Evolutionary conservation across 2,797 vertebrate genomes (phyloP).

Genomic region (Apodemus agrarius): DNA sequence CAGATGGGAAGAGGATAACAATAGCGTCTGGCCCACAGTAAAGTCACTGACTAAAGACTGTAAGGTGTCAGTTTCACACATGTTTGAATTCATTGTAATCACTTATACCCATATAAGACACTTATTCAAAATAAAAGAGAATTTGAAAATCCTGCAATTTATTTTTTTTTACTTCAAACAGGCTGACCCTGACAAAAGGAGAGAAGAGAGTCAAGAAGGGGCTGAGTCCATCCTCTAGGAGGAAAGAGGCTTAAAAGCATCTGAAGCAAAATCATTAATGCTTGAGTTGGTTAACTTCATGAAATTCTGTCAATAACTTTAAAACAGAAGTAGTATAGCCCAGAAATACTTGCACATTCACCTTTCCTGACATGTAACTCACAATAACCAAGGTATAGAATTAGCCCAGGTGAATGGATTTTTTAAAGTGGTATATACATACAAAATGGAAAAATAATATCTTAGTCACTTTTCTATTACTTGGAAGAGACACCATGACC

Average conservation of each 20-base stretch:
- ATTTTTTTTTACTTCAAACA: background rate
- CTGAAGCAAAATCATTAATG: background rate
- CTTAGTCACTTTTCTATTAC: background rate
- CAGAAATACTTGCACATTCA: background rate
- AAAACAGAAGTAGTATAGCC: background rate
- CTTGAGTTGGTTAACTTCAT: conserved; percentile 21
- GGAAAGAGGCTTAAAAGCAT: background rate
- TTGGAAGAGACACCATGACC: background rate
- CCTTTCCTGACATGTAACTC: background rate
- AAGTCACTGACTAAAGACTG: background rate
- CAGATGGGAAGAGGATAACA: background rate
- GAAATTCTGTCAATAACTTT: conserved; percentile 45
- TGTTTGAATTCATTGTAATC: background rate
- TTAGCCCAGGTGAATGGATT: background rate
- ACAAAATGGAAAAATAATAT: background rate
- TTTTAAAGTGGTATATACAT: background rate
- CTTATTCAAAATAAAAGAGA: conserved; percentile 42
- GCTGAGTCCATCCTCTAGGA: background rate
- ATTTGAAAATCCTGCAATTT: background rate
- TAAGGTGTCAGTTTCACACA: background rate
- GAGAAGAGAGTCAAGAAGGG: background rate
- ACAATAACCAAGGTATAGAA: background rate
- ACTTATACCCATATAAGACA: conserved; percentile 9
- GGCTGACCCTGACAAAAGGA: background rate
- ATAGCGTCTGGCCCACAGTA: background rate